Conservation (phyloP, 2,113 vertebrate genomes). For the Brienomyrus brachyistius region DNA sequence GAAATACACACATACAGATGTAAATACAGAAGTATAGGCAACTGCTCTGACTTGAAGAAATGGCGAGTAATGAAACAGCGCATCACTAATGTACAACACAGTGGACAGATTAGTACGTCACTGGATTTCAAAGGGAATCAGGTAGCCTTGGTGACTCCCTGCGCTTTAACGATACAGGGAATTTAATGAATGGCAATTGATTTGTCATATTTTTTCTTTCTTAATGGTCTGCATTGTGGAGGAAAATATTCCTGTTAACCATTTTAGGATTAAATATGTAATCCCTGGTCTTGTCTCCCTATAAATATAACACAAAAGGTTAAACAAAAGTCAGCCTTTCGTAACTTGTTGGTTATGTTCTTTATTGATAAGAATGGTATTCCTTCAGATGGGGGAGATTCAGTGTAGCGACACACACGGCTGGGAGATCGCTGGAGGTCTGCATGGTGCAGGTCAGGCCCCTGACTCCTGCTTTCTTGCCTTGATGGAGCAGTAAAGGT, state of each 20-base stretch:
- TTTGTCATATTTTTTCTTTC: background rate
- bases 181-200: background rate
- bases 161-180: background rate
- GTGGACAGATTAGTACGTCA: background rate
- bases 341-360: background rate
- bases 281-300: background rate
- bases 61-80: background rate
- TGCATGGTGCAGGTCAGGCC: background rate
- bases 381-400: background rate
- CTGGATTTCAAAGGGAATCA: background rate
- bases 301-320: background rate
- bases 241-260: background rate
- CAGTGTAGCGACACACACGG: background rate
- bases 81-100: background rate
- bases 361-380: background rate
- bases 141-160: background rate
- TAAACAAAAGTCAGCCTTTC: background rate
- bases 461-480: background rate
- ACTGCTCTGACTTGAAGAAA: background rate
- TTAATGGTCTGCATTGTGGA: background rate
- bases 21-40: background rate
- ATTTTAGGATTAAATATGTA: background rate
- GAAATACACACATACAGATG: background rate
- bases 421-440: background rate
- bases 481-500: background rate